These are phyloP conservation scores for Procavia capensis DNA, from an alignment of 2,113 vertebrate species.

Conservation along the genomic window DNA sequence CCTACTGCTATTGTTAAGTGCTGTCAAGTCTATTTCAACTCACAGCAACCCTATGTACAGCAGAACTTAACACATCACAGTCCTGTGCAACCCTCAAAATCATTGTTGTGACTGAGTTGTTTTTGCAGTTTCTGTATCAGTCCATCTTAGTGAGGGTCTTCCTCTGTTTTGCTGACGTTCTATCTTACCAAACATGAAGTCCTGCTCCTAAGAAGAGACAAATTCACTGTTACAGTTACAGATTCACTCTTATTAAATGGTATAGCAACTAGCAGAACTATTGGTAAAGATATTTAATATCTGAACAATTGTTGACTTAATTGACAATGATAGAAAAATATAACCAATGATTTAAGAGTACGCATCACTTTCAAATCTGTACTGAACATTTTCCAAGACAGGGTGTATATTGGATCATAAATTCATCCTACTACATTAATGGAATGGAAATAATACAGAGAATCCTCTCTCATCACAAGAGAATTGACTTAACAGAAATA, in stretches of 20 bases:
- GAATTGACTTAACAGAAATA: not conserved
- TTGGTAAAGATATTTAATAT: not conserved
- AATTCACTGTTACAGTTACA: not conserved
- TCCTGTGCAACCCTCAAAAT: too few species aligned
- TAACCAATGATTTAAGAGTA: not conserved
- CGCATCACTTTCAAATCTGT: not conserved
- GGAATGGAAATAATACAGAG: not conserved
- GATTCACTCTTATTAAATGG: not conserved
- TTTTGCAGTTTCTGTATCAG: too few species aligned
- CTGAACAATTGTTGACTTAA: not conserved
- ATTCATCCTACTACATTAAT: not conserved
- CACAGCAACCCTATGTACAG: too few species aligned
- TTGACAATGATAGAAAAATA: not conserved
- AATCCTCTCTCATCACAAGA: not conserved
- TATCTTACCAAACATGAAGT: too few species aligned
- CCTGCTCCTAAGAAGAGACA: too few species aligned
- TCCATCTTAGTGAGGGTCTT: too few species aligned
- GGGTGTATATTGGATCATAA: not conserved
- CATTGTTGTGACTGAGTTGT: too few species aligned
- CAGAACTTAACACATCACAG: too few species aligned
- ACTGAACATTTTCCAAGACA: not conserved
- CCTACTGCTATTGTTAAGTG: too few species aligned
- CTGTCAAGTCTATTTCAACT: too few species aligned
- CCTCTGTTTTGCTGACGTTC: too few species aligned
- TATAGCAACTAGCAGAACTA: not conserved